A percentile compares a stretch with the other conserved stretches of the same genome.
Evolutionary conservation across 2,888 invertebrate species (phyloP).

Genomic region (Dicranocentrus wangi): DNA sequence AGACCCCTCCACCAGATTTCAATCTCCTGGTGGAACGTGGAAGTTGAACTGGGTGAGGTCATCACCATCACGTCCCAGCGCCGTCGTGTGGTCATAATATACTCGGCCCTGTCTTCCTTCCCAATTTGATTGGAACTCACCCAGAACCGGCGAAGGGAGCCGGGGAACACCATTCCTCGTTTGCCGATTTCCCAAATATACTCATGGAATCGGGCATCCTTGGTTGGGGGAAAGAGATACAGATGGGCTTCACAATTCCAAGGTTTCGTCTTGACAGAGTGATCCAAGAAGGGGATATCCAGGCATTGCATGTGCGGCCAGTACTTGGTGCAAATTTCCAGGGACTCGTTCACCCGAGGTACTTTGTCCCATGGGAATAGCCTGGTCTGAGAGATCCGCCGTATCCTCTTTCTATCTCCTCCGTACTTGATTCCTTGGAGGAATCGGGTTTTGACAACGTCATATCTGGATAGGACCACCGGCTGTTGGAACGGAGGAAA

Average conservation of each 20-base stretch:
- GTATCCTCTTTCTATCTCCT: background rate
- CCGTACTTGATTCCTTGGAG: no score
- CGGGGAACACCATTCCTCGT: background rate
- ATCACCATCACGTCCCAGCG: background rate
- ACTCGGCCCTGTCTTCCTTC: background rate
- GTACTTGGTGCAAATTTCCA: background rate
- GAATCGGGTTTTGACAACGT: background rate
- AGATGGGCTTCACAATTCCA: conserved; percentile 26
- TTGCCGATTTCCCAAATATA: background rate
- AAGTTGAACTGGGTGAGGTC: background rate
- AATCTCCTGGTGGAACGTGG: no score
- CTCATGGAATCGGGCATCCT: background rate
- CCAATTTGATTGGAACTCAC: background rate
- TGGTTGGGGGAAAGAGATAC: conserved; percentile 15
- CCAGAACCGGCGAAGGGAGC: background rate
- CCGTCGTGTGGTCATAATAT: background rate
- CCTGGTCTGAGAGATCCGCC: background rate
- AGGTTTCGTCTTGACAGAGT: background rate
- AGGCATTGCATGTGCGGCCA: conserved; percentile 3
- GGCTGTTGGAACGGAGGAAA: background rate
- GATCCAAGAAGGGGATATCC: conserved; percentile 18
- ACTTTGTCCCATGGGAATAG: background rate
- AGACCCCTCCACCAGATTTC: no score
- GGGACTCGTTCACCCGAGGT: no score
- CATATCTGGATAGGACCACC: conserved; percentile 2